Base-by-base conservation (phyloP, 1,140 invertebrate genomes). In the Drosophila tani region DNA sequence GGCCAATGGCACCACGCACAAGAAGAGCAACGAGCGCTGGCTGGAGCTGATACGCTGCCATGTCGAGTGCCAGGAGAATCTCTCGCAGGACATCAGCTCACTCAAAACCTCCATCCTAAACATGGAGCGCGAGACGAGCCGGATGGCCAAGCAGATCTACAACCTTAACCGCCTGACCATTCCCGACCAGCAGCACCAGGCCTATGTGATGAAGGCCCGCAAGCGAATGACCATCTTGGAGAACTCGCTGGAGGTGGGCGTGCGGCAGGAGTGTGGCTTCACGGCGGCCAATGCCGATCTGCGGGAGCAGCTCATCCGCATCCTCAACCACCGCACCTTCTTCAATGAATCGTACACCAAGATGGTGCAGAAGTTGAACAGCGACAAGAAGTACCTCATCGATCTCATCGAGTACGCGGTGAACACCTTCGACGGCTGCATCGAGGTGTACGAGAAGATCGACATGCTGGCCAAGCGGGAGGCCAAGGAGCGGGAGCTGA, bases 291-390 rank as follows among this genome's bases (percentile, higher is more conserved):
- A 91, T 53, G 68, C 74, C 0, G 81, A 84, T n/a, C 46, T 91
- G 19, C 60, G 90, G 0, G 81, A 91, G 43, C 73, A 92, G 24
- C 74, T 91, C 5, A 79, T 91, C 12, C 62, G 82, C 14, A 91
- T 91, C 15, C 73, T 91, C 1, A 84, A 91, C 32, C 78, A 91
- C 55, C 78, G 90, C 27, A 79, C 82, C 8, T 79, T 91, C 40
- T 91, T 91, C 47, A 91, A 91, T 14, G 78, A 82, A 9, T 81
- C 81, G 0, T 91, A 90, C 58, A 78, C 76, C 1, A 83, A 87
- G 21, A 91, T 91, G 82, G 85, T 91, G n/a, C 80, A 78, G 56
- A 83, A 91, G 17, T 66, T 91, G 2, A 91, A 91, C 41, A 86
- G 76, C 55, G 91, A 92, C 51, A 91, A 91, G 38, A 91, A 91